Evolutionary conservation across 1,140 invertebrate genomes (phyloP), one percentile per base, ranked within the genome.

Genomic region (Dendroctonus valens): DNA sequence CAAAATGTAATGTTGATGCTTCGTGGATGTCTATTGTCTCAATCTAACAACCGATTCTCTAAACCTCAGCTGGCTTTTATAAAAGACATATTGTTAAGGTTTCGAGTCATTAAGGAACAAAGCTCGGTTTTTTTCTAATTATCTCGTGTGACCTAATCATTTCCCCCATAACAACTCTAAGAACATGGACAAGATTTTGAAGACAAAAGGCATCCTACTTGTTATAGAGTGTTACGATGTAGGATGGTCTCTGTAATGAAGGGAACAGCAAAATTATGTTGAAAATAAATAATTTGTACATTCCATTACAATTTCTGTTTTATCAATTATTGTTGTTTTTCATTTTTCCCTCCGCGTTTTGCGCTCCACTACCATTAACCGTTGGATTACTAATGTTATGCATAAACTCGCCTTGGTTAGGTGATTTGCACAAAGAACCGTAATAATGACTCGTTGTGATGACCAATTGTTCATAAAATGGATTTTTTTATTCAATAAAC

Each of bases 281-380:
- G 70, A 69, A 72, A 74, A 74, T 72, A 74, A 74, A 74, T 74
- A 72, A 72, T 74, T 74, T 74, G 72, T 74, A 74, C 72, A 74
- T 74, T 74, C 72, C 72, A 74, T 74, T 74, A 74, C 69, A 72
- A 74, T 72, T 70, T 73, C 68, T 73, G 72, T 73, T 73, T 71
- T 72, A 69, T 73, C 69, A 72, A 73, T 68, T 70, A 73, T 68
- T 71, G 59, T 68, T 68, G 70, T 73, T 73, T 72, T 67, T 69
- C 68, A 71, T 73, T 69, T 71, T 64, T 49, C 61, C 58, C 65
- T 5, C 46, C 14, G 11, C 4, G 11, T 48, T 48, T 11, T 48
- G 7, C 46, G 46, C 26, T 1, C 26, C 26, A 3, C 26, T 26
- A 26, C 26, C 26, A 26, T 26, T 26, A 26, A 26, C 26, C 26